Evolutionary conservation across 2,888 invertebrate species (phyloP), one percentile per base, ranked within the genome.

Genomic region (Andrena fulva): DNA sequence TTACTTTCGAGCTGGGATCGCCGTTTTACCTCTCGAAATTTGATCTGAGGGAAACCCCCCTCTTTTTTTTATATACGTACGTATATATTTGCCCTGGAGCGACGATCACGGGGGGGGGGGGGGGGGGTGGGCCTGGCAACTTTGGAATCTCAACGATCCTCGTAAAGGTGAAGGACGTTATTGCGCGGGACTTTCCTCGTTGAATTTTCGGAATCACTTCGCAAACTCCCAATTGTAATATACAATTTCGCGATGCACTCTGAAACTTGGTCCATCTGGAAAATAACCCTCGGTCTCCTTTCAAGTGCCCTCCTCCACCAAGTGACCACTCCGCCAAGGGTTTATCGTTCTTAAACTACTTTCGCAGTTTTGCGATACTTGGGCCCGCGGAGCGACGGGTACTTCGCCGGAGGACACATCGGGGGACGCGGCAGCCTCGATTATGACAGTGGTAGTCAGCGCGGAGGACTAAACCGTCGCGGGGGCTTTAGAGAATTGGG

Each of bases 191-290:
- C 67, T 70, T 78, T 63, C 24, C 60, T 75, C 66, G 73, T 76
- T 76, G 73, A 73, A 70, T 78, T 77, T 75, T 82, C 73, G 80
- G 67, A 84, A 80, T 80, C 82, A 77, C 72, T 79, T 76, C 3
- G 71, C 48, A 52, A 71, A 76, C 69, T 74, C 8, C 24, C 67
- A 67, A 77, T 82, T 54, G 77, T 71, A 69, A 77, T 81, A 68
- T 77, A 76, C 64, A 64, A 81, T 84, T 64, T 78, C 71, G 48
- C 72, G 59, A 73, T 77, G 70, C 75, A 73, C 80, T 82, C 82
- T 71, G 72, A 77, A 87, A 86, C 79, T 86, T 86, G 69, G 77
- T 77, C 75, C 81, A 82, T 85, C 77, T 69, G 64, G 75, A 76
- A 82, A 80, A 77, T 81, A 67, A 63, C 42, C 48, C 48, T 35